phyloP scores from a whole-genome alignment of 2,113 vertebrate genomes.

The Nesogale talazaci region DNA sequence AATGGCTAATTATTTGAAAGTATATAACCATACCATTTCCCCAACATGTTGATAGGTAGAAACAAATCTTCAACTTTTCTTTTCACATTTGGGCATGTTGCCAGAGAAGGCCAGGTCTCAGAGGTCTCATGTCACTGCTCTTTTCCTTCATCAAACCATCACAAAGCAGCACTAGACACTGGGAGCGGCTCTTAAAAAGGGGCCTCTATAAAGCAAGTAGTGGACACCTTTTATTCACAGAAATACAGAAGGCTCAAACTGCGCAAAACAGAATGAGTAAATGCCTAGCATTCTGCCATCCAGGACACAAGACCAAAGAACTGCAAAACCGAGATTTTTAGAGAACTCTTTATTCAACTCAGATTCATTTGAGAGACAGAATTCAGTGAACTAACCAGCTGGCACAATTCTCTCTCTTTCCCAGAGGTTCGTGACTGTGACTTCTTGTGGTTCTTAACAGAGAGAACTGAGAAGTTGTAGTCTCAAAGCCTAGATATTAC shows the following conservation, averaged over 20 bases:
- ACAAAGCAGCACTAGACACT: neutral
- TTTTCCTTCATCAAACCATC: constrained; percentile 2
- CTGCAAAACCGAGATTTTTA: neutral
- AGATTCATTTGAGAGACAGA: neutral
- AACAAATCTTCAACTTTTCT: neutral
- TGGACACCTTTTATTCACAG: neutral
- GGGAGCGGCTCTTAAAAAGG: neutral
- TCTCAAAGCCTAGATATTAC: neutral
- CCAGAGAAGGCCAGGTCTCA: neutral
- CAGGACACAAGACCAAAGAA: neutral
- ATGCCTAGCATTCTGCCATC: neutral
- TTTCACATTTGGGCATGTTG: neutral
- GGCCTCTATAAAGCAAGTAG: neutral
- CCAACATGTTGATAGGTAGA: neutral
- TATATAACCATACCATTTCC: neutral
- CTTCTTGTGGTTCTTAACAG: neutral
- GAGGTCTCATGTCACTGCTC: accelerated
- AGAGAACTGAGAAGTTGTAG: neutral
- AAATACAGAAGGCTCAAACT: neutral
- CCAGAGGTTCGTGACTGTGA: neutral
- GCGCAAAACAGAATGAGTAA: neutral
- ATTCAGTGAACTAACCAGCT: neutral
- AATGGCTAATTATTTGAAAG: neutral
- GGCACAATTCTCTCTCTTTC: neutral
- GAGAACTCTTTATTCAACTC: neutral